Evolutionary conservation across 2,113 vertebrate species (phyloP).

Genomic region (Melanotaenia duboulayi): DNA sequence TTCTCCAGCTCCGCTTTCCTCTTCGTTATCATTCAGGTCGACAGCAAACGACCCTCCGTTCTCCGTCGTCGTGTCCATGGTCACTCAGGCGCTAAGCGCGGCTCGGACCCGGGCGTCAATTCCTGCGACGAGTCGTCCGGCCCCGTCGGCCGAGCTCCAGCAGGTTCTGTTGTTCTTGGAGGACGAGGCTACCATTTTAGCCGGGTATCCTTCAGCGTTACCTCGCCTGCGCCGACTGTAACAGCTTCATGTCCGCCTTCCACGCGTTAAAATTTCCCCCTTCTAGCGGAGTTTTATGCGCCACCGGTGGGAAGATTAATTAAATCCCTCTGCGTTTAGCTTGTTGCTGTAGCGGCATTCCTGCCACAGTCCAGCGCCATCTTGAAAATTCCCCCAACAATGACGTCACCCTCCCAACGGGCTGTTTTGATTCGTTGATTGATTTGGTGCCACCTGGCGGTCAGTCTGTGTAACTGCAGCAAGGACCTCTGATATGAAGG

Average conservation of each 20-base stretch:
- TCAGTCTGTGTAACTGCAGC: conserved; percentile 30
- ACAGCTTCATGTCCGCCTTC: neutral
- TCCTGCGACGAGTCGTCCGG: conserved; percentile 53
- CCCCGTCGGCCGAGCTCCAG: conserved; percentile 60
- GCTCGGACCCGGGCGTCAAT: conserved; percentile 42
- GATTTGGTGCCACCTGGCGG: conserved; percentile 38
- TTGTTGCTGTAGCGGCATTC: conserved; percentile 48
- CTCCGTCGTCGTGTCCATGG: conserved; percentile 71
- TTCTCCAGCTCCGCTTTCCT: conserved; percentile 7
- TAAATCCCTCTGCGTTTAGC: conserved; percentile 45
- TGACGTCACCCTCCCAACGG: conserved; percentile 69
- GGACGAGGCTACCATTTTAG: conserved; percentile 76
- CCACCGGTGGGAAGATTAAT: conserved; percentile 10
- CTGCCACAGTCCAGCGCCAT: conserved; percentile 74
- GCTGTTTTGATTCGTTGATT: conserved; percentile 21
- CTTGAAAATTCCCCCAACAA: conserved; percentile 76
- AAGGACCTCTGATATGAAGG: neutral
- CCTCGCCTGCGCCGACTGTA: conserved; percentile 9
- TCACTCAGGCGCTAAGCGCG: conserved; percentile 58
- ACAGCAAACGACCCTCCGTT: conserved; percentile 52
- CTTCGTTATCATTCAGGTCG: conserved; percentile 77
- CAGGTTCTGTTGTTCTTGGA: conserved; percentile 67
- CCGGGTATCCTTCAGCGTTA: conserved; percentile 11
- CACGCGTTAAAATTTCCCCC: neutral
- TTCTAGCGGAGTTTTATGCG: neutral